These are phyloP conservation scores for Agrochola macilenta DNA, from an alignment of 2,888 invertebrate species.

Conservation along the genomic window DNA sequence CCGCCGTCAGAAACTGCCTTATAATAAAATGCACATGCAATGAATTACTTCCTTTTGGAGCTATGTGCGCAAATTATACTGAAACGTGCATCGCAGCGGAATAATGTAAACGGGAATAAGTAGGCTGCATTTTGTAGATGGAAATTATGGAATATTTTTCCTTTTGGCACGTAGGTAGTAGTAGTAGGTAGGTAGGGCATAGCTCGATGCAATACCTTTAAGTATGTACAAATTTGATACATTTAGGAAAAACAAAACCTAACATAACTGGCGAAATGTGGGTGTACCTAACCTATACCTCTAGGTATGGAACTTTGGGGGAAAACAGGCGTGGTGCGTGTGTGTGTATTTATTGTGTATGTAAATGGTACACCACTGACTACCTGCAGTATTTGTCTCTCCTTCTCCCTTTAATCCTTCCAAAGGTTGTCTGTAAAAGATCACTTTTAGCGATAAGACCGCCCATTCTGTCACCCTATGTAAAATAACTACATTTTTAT, in stretches of 20 bases:
- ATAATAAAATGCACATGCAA: slow-evolving; percentile 76
- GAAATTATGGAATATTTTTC: slow-evolving; percentile 17
- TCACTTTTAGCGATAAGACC: too few relatives aligned
- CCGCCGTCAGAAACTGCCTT: slow-evolving; percentile 69
- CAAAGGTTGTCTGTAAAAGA: too few relatives aligned
- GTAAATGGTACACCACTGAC: too few relatives aligned
- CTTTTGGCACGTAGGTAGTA: not conserved
- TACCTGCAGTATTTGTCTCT: too few relatives aligned
- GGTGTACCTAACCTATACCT: too few relatives aligned
- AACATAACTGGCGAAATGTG: not conserved
- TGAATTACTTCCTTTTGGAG: slow-evolving; percentile 67
- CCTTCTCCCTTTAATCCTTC: too few relatives aligned
- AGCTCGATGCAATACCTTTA: not conserved
- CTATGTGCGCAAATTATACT: slow-evolving; percentile 37
- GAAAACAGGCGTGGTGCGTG: too few relatives aligned
- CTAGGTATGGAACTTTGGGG: too few relatives aligned
- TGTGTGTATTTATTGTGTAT: too few relatives aligned
- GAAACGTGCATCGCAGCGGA: slow-evolving; percentile 25
- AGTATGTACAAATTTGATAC: not conserved
- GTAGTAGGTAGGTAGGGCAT: too few relatives aligned
- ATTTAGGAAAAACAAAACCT: not conserved
- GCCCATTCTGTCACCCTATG: too few relatives aligned
- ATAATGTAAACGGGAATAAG: slow-evolving; percentile 35
- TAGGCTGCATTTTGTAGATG: slow-evolving; percentile 26
- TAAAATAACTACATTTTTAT: too few relatives aligned